These are phyloP conservation scores for silkworm (Bombyx mori) DNA, from an alignment of 1,140 invertebrate genomes.

Conservation along the genomic window DNA sequence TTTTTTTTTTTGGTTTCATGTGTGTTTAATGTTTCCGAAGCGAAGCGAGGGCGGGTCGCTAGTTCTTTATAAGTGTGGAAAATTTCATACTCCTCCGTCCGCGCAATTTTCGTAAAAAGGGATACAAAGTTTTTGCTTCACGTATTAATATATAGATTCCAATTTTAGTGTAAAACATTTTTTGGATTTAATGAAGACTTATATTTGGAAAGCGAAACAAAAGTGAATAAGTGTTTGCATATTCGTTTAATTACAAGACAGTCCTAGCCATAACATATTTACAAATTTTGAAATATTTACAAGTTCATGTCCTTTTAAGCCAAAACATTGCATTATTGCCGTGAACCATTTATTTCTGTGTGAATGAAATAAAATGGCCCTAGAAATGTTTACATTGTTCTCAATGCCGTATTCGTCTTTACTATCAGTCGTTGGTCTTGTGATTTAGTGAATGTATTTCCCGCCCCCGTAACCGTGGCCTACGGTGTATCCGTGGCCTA, in stretches of 20 bases:
- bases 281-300: constrained; percentile 38
- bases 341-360: constrained; percentile 44
- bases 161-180: no score
- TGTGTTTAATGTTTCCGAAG: no score
- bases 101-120: no score
- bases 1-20: no score
- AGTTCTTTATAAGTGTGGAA: no score
- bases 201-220: neutral
- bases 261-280: constrained; percentile 9
- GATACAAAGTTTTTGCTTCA: no score
- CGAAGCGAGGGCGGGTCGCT: no score
- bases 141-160: no score
- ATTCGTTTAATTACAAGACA: constrained; percentile 22
- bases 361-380: constrained; percentile 37
- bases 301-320: constrained; percentile 24
- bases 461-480: constrained; percentile 19
- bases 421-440: neutral
- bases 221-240: constrained; percentile 12
- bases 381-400: constrained; percentile 37
- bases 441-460: constrained; percentile 23
- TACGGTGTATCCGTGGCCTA: constrained; percentile 10
- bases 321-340: constrained; percentile 34
- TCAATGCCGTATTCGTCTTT: constrained; percentile 1
- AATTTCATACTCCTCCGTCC: no score
- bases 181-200: neutral